Conservation (phyloP, 2,113 vertebrate species). For the Microcebus murinus region DNA sequence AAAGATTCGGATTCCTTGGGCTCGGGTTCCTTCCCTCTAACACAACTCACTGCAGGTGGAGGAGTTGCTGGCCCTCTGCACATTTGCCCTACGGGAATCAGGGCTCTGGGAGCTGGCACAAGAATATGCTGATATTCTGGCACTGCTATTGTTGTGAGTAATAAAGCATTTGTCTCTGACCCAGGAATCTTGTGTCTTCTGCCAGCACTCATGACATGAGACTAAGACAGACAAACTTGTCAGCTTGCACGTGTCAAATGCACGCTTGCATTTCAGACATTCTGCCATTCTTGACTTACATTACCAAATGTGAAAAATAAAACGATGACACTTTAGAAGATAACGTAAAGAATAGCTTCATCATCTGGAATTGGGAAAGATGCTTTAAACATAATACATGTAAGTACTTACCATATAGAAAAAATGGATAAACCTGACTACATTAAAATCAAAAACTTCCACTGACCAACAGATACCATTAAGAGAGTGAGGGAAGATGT, state of each 20-base stretch:
- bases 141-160: neutral
- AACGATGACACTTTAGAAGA: neutral
- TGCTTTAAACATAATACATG: neutral
- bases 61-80: neutral
- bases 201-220: neutral
- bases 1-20: neutral
- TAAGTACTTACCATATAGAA: neutral
- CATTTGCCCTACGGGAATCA: neutral
- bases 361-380: neutral
- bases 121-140: neutral
- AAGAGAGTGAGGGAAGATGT: neutral
- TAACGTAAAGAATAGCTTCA: neutral
- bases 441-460: neutral
- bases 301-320: neutral
- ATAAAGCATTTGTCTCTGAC: neutral
- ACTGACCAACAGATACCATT: neutral
- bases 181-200: neutral
- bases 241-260: neutral
- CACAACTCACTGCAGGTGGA: neutral
- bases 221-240: neutral
- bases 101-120: neutral
- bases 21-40: neutral
- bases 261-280: neutral
- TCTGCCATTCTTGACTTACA: neutral
- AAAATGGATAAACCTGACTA: neutral